These are phyloP conservation scores for Microplitis mediator DNA, from an alignment of 1,140 invertebrate species.

Conservation along the genomic window DNA sequence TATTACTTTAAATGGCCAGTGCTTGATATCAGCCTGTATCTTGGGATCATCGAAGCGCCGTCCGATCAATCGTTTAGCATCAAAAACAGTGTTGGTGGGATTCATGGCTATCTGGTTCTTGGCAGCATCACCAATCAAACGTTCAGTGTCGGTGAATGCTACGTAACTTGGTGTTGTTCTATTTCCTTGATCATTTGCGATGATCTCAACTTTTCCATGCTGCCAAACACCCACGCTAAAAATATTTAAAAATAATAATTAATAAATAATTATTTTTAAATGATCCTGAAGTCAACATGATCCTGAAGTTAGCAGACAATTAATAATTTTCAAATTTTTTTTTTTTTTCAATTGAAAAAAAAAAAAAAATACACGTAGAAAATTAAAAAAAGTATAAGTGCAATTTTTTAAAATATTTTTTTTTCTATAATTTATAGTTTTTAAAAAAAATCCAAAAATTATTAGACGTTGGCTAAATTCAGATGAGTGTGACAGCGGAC, in stretches of 20 bases:
- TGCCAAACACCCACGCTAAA: slow-evolving; percentile 80
- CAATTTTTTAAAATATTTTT: no score
- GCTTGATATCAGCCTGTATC: slow-evolving; percentile 77
- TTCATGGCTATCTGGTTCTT: slow-evolving; percentile 80
- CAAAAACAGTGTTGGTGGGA: slow-evolving; percentile 82
- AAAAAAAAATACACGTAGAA: no score
- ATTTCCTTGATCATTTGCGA: slow-evolving; percentile 92
- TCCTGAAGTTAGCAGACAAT: no score
- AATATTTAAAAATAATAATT: background rate
- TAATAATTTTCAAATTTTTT: no score
- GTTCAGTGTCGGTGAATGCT: slow-evolving; percentile 80
- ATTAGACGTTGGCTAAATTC: no score
- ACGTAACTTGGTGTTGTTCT: slow-evolving; percentile 89
- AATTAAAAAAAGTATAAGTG: no score
- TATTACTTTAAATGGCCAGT: slow-evolving; percentile 79
- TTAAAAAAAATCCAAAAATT: no score
- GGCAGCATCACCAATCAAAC: slow-evolving; percentile 73
- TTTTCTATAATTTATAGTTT: no score
- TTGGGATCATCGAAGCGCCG: slow-evolving; percentile 75
- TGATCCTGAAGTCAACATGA: no score
- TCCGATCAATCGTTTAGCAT: slow-evolving; percentile 81
- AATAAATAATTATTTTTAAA: no score
- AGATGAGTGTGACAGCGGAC: no score
- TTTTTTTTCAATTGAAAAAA: no score
- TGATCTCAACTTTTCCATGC: slow-evolving; percentile 87